These are phyloP conservation scores for Cotesia typhae DNA, from an alignment of 1,140 invertebrate genomes.

Conservation along the genomic window DNA sequence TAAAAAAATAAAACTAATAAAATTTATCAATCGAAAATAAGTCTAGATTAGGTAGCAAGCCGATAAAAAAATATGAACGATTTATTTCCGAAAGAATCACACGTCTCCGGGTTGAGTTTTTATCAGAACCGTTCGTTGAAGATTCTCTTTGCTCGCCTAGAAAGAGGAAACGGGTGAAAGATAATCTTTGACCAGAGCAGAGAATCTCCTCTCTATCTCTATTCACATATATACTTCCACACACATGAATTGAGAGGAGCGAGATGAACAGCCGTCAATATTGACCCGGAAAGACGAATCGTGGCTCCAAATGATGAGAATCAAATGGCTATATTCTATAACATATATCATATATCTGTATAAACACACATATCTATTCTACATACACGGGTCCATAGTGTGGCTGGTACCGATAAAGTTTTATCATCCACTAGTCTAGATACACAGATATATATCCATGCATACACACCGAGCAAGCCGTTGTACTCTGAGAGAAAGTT, in stretches of 20 bases:
- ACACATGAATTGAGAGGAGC: background rate
- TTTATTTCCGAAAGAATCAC: no score
- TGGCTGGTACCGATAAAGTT: conserved; percentile 52
- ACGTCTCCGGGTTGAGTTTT: background rate
- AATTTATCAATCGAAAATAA: no score
- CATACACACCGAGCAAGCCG: background rate
- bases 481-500: background rate
- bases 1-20: no score
- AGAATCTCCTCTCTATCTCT: background rate
- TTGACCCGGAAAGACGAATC: conserved; percentile 43
- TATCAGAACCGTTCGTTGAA: background rate
- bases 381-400: conserved; percentile 25
- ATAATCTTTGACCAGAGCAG: conserved; percentile 10
- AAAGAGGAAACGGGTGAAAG: background rate
- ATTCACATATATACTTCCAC: background rate
- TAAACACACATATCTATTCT: conserved; percentile 12
- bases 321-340: background rate
- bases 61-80: no score
- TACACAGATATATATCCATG: conserved; percentile 15
- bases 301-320: background rate
- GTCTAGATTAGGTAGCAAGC: no score
- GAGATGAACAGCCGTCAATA: conserved; percentile 43
- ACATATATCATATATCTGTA: conserved; percentile 15
- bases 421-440: conserved; percentile 45
- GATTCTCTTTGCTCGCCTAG: background rate